Evolutionary conservation across 2,888 invertebrate species (phyloP).

Genomic region (Xestia rhomboidea): DNA sequence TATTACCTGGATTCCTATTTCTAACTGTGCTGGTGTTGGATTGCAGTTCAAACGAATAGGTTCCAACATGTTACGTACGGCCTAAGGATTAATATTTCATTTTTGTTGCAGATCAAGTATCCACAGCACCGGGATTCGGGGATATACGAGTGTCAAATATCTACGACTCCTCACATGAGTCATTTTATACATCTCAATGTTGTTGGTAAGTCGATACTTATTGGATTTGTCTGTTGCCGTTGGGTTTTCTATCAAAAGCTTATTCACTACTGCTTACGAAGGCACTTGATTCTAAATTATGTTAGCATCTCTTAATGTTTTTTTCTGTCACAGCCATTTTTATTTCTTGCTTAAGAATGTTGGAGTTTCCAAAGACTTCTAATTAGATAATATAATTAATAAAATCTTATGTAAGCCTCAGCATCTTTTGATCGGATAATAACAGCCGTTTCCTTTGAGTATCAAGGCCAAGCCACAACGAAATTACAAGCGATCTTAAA

Average conservation of each 20-base stretch:
- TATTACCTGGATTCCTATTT: neutral
- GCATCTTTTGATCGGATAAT: conserved; percentile 41
- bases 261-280: neutral
- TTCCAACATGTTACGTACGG: neutral
- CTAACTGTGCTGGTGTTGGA: neutral
- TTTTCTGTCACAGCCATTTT: neutral
- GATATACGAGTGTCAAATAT: conserved; percentile 98
- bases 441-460: conserved; percentile 27
- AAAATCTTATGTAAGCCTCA: conserved; percentile 32
- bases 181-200: conserved; percentile 97
- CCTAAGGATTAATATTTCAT: conserved; percentile 17
- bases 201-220: conserved; percentile 93
- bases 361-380: neutral
- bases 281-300: conserved; percentile 12
- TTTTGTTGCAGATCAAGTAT: conserved; percentile 94
- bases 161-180: conserved; percentile 97
- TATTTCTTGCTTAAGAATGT: neutral
- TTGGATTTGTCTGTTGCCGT: conserved; percentile 30
- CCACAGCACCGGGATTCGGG: conserved; percentile 97
- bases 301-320: neutral
- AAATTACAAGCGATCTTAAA: conserved; percentile 40
- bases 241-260: neutral
- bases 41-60: neutral
- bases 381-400: conserved; percentile 26
- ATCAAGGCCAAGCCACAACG: conserved; percentile 39